Base-by-base conservation (phyloP, 2,888 invertebrate species). In the Amblyjoppa proteus region DNA sequence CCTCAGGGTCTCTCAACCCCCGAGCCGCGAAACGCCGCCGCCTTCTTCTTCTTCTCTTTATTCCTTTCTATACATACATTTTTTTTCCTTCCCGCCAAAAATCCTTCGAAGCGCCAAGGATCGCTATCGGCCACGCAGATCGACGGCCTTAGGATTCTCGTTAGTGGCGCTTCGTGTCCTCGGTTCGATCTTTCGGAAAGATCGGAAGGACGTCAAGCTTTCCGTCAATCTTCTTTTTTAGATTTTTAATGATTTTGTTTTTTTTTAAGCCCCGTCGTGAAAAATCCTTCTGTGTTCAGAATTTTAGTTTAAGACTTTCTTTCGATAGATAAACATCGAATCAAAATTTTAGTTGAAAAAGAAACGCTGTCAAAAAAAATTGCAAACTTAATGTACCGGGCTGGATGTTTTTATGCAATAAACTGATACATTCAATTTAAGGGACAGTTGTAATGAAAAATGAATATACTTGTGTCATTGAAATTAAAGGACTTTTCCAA, bases 1-100 rank as follows among this genome's bases (percentile, higher is more conserved):
- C 78, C 69, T 61, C 77, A 81, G 83, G 64, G 81, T 79, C 81
- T 84, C 87, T 85, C 85, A 85, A 85, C 73, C 77, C 77, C 66
- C 71, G 49, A 70, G 25, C 61, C 58, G 58, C 38, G 49, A 83
- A 71, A 66, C 73, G 76, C 70, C 73, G 76, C 70, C 83, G 61
- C 61, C 69, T 75, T 83, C 71, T 74, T 41, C 53, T 64, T 75
- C 45, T 73, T 31, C 73, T 68, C 16, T 49, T 58, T 31, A 34
- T 69, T 68, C 11, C 16, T 49, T 31, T 56, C 45, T 13, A 13
- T 20, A 9, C 20, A 20, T 9, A 51, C 45, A 34, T 73, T 58
- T 73, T 70, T 69, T 11, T 73, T 41, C 64, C 70, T 84, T 85
- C 83, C 83, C 83, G 83, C 83, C 83, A 83, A 79, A 79, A 83